Evolutionary conservation across 2,797 vertebrate species (phyloP).

Genomic region (Intellagama lesueurii): DNA sequence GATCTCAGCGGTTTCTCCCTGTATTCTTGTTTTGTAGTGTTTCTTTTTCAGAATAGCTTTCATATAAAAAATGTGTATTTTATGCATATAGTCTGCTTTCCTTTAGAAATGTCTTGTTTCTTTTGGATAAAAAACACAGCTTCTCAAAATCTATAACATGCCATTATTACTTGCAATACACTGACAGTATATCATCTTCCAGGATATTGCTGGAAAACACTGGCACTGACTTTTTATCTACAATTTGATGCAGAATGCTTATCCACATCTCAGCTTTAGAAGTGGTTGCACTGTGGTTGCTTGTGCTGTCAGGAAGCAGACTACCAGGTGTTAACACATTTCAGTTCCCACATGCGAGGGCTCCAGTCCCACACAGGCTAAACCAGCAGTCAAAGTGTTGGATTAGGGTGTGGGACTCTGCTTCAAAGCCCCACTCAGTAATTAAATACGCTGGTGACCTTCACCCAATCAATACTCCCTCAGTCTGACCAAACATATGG

Average conservation of each 20-base stretch:
- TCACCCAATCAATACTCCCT: no score
- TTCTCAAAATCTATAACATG: slow-evolving; percentile 2
- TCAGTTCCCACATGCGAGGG: background rate
- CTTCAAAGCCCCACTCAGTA: no score
- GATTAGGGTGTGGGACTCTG: no score
- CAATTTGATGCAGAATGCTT: background rate
- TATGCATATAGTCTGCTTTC: background rate
- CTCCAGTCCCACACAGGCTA: background rate
- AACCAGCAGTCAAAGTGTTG: no score
- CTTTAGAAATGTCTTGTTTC: background rate
- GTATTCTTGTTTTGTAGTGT: no score
- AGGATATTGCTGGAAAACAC: background rate
- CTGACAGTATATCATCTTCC: background rate
- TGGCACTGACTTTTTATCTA: background rate
- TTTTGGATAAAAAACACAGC: background rate
- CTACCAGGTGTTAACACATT: background rate
- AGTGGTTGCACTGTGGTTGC: background rate
- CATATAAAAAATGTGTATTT: background rate
- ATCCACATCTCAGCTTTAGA: background rate
- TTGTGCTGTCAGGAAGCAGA: background rate
- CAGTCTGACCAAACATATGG: no score
- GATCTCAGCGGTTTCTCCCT: no score
- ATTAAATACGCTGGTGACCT: no score
- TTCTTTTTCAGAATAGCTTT: no score
- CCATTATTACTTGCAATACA: background rate